phyloP scores from a whole-genome alignment of 2,797 vertebrate genomes.

The Agapornis canus region DNA sequence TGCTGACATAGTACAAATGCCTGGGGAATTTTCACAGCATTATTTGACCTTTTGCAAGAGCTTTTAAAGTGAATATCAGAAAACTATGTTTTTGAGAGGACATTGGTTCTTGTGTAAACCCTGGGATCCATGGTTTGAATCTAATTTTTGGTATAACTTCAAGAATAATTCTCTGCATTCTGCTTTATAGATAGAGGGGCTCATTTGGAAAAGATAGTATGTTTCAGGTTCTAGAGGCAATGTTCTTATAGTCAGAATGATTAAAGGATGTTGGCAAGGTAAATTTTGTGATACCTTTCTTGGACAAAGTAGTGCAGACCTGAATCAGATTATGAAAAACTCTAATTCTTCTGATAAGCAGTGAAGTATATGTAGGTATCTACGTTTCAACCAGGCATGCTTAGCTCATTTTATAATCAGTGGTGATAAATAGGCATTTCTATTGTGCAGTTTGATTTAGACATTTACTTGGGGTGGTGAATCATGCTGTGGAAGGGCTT shows the following conservation, averaged over 20 bases:
- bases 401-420: not conserved
- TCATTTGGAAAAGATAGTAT: not conserved
- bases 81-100: not conserved
- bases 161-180: not conserved
- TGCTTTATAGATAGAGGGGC: not conserved
- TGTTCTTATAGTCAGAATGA: not conserved
- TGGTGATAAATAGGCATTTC: not conserved
- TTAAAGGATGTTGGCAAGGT: not conserved
- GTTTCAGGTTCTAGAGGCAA: not conserved
- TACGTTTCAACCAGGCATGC: not conserved
- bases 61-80: conserved; percentile 15
- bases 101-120: not conserved
- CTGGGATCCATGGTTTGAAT: not conserved
- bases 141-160: not conserved
- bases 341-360: not conserved
- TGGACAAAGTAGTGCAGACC: not conserved
- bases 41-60: conserved; percentile 11
- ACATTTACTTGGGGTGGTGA: not conserved
- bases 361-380: not conserved
- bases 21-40: conserved; percentile 7
- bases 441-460: not conserved
- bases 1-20: conserved; percentile 13
- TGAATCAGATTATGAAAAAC: not conserved
- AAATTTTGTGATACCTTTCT: not conserved
- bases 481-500: not conserved